Percentiles rank a stretch among this genome's conserved stretches.
Evolutionary conservation across 2,797 vertebrate genomes (phyloP).

Genomic region (Pseudopleuronectes americanus): DNA sequence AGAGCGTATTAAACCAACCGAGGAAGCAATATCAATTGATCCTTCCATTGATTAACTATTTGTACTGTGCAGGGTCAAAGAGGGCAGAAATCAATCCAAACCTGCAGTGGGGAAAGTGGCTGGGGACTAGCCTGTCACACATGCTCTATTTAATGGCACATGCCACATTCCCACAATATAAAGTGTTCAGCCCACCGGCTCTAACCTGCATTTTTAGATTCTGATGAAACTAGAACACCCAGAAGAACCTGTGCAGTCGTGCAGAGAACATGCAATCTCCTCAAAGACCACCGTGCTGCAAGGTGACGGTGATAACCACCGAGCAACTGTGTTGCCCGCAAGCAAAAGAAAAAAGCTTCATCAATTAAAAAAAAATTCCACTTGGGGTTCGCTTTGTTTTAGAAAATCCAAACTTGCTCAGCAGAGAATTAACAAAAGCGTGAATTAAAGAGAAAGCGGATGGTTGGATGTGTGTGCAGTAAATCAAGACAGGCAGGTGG

Average conservation of each 20-base stretch:
- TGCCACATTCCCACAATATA: neutral
- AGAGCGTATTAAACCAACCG: neutral
- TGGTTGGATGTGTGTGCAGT: slow-evolving; percentile 45
- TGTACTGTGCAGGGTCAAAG: neutral
- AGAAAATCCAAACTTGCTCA: slow-evolving; percentile 48
- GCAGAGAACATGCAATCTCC: neutral
- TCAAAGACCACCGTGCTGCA: slow-evolving; percentile 14
- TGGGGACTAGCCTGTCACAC: neutral
- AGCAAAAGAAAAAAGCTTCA: slow-evolving; percentile 11
- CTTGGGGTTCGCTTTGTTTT: slow-evolving; percentile 42
- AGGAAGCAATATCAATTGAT: neutral
- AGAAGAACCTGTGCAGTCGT: neutral
- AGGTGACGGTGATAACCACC: slow-evolving; percentile 30
- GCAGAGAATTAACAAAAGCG: slow-evolving; percentile 48
- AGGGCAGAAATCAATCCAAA: neutral
- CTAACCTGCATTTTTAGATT: slow-evolving; percentile 3
- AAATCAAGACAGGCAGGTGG: slow-evolving; percentile 49
- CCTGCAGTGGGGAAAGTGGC: neutral
- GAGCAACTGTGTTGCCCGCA: slow-evolving; percentile 7
- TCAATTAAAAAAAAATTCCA: slow-evolving; percentile 13
- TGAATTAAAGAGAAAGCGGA: slow-evolving; percentile 32
- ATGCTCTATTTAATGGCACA: neutral
- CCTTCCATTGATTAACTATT: neutral
- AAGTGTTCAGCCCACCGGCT: neutral
- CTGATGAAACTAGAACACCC: neutral